phyloP scores from a whole-genome alignment of 2,888 invertebrate genomes.

The Pseudanteris insignis region DNA sequence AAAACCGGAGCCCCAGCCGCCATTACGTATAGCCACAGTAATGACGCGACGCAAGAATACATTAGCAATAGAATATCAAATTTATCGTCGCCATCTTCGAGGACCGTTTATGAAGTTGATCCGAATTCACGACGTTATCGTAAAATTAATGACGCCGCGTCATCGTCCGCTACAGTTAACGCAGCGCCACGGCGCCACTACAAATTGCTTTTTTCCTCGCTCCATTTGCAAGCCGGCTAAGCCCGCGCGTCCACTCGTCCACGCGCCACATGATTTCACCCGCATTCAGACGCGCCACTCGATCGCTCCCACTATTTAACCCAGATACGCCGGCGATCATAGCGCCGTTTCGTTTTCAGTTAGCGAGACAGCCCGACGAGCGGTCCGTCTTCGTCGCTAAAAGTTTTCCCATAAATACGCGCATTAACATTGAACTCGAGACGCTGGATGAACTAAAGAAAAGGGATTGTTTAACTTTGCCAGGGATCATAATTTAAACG shows the following conservation, averaged over 20 bases:
- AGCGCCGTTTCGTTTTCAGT: background rate
- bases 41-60: constrained; percentile 30
- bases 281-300: background rate
- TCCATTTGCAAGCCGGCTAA: constrained; percentile 19
- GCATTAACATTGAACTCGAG: constrained; percentile 12
- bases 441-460: constrained; percentile 4
- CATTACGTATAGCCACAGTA: background rate
- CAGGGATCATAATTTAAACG: constrained; percentile 14
- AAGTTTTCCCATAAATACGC: background rate
- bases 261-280: constrained; percentile 11
- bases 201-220: constrained; percentile 45
- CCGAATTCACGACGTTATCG: constrained; percentile 53
- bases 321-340: background rate
- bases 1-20: background rate
- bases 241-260: constrained; percentile 4
- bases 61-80: constrained; percentile 58
- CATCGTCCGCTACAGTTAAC: constrained; percentile 36
- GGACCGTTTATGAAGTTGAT: constrained; percentile 53
- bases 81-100: constrained; percentile 53
- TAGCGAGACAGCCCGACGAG: background rate
- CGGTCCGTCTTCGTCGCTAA: background rate
- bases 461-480: constrained; percentile 18
- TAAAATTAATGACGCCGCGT: constrained; percentile 56
- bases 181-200: constrained; percentile 46
- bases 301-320: background rate